Base-by-base conservation (phyloP, 2,888 invertebrate genomes). In the Aleiodes alternator region DNA sequence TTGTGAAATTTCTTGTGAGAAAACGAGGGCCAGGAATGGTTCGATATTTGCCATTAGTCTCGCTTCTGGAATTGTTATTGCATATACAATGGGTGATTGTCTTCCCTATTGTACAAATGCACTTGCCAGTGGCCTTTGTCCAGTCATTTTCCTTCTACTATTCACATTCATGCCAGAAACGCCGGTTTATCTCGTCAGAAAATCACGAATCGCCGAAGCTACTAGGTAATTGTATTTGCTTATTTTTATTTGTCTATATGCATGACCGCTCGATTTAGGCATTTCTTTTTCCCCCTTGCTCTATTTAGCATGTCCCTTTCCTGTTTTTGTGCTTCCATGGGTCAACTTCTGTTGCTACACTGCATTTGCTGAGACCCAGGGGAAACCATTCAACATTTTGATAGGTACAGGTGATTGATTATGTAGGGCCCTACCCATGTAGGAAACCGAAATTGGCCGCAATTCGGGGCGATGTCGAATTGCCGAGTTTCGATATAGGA, bases 1-100 rank as follows among this genome's bases (percentile, higher is more conserved):
- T 31, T 91, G 92, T 0, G 95, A 95, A 86, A 92, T 93, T 0
- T 91, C 93, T 0, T 92, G 93, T 38, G 90, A 90, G 80, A 84
- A 87, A 73, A 82, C 91, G 34, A 87, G 93, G 8, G 93, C 93
- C 0, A 87, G 90, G 50, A 85, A 93, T 1, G 92, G 92, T 4
- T 90, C 92, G 5, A 86, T 92, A 4, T 83, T 92, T 57, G 90
- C 92, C 76, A 84, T 92, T 23, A 87, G 88, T 69, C 86, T 92
- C 43, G 91, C 91, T 73, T 76, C 87, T 1, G 92, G 91, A 1
- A 85, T 90, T 34, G 80, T 91, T 1, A 56, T 89, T 31, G 86
- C 87, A 31, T 91, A 89, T 77, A 77, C 87, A 0, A 75, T 89
- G 81, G 93, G 91, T 59, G 90, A 85, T 73, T 81, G 84, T 77